phyloP scores from a whole-genome alignment of 2,113 vertebrate species.

The Amazona guildingii region DNA sequence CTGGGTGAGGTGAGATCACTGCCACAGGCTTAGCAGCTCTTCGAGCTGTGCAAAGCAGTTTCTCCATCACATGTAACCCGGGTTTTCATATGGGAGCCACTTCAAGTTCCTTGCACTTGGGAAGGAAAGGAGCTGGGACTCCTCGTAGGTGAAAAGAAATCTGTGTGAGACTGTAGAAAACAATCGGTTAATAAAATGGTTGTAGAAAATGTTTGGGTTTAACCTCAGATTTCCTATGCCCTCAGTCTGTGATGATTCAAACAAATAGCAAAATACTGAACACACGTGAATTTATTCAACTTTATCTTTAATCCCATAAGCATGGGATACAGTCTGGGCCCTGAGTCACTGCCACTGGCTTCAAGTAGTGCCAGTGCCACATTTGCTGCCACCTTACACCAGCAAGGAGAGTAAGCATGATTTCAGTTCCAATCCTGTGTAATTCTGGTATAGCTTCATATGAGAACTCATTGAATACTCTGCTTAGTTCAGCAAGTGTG shows the following conservation, averaged over 20 bases:
- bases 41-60: neutral
- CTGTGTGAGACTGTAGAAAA: neutral
- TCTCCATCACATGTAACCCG: neutral
- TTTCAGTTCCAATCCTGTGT: rapidly evolving
- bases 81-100: neutral
- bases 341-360: neutral
- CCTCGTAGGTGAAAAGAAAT: neutral
- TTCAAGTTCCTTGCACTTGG: neutral
- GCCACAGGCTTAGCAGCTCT: neutral
- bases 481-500: neutral
- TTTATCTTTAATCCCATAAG: neutral
- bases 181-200: neutral
- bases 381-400: neutral
- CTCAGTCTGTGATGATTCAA: neutral
- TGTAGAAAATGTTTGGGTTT: neutral
- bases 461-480: neutral
- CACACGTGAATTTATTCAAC: rapidly evolving
- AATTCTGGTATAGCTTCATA: neutral
- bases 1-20: neutral
- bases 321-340: neutral
- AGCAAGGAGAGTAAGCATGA: neutral
- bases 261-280: neutral
- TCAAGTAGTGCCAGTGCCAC: neutral
- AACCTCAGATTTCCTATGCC: neutral
- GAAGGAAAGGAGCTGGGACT: neutral